Evolutionary conservation across 2,113 vertebrate species (phyloP), one percentile per base, ranked within the genome.

Genomic region (Opisthocomus hoazin): DNA sequence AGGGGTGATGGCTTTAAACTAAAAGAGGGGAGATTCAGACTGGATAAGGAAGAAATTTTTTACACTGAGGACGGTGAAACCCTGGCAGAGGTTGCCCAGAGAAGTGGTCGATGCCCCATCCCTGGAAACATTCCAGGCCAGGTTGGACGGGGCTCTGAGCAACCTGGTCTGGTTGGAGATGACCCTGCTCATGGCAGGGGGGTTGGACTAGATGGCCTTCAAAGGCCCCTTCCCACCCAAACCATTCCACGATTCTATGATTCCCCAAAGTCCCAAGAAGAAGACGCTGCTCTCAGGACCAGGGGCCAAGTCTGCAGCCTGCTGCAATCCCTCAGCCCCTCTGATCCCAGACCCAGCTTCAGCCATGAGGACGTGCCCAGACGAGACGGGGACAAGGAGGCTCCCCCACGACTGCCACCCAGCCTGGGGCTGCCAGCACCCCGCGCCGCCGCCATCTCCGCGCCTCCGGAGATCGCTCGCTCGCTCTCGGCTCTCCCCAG

Each of bases 11-110:
- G 36, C 9, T 58, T 70, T 21, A 61, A 43, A 70, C 13, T 56
- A 5, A 36, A 30, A 41, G 4, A 34, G 24, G 17, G 11, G 5
- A 41, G 15, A 12, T 51, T 83, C 15, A 3, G 4, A 23, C 4
- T 4, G 3, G 17, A 13, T 0, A 39, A 58, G 11, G 50, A 30
- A 26, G 30, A 43, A 23, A 46, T 36, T 3, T 6, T 60, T 34
- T 10, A 10, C 0, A 0, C 0, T 30, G 53, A 63, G 57, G 37
- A 8, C 54, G 32, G 16, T 10, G n/a, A 73, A 1, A 1, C 5
- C 0, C 20, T 16, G 51, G 41, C 4, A 5, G 20, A 45, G 34
- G 39, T 2, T 48, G 7, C 41, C 50, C 75, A 37, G 23, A 45
- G 18, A 71, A 41, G 58, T 3, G 27, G 37, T 1, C 0, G 61